phyloP scores from a whole-genome alignment of 2,113 vertebrate species.

The Delphinapterus leucas region DNA sequence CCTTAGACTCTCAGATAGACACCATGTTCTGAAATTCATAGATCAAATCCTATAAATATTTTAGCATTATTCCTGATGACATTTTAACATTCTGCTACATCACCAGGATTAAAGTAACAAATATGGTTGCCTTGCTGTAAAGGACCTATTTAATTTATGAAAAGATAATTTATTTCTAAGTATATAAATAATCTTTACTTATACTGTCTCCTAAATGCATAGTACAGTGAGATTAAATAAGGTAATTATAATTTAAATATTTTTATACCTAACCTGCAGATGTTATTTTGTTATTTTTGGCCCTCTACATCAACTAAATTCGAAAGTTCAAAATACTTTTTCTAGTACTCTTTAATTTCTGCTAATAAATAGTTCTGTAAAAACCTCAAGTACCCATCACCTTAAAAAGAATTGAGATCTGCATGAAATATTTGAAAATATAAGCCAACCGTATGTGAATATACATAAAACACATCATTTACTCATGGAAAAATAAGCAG shows the following conservation, averaged over 20 bases:
- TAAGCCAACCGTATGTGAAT: constrained; percentile 63
- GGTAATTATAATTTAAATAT: constrained; percentile 68
- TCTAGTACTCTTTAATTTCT: constrained; percentile 70
- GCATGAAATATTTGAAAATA: constrained; percentile 72
- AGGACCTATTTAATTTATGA: constrained; percentile 49
- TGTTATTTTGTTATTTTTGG: constrained; percentile 71
- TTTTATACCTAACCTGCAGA: constrained; percentile 57
- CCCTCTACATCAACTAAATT: constrained; percentile 45
- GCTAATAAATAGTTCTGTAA: constrained; percentile 55
- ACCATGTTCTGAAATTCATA: background rate
- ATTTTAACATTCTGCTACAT: constrained; percentile 26
- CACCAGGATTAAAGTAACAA: constrained; percentile 29
- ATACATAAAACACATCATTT: constrained; percentile 74
- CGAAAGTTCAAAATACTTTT: constrained; percentile 49
- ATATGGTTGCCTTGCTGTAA: background rate
- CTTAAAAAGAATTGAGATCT: constrained; percentile 69
- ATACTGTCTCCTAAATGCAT: constrained; percentile 41
- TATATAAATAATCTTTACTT: constrained; percentile 36
- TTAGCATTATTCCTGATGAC: background rate
- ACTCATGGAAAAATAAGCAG: constrained; percentile 79
- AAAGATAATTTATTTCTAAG: constrained; percentile 61
- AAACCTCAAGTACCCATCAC: constrained; percentile 62
- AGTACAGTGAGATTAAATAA: constrained; percentile 61
- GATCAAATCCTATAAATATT: background rate
- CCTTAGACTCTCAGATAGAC: background rate